Conservation (phyloP, 2,797 vertebrate species). For the Muscicapa comitata region DNA sequence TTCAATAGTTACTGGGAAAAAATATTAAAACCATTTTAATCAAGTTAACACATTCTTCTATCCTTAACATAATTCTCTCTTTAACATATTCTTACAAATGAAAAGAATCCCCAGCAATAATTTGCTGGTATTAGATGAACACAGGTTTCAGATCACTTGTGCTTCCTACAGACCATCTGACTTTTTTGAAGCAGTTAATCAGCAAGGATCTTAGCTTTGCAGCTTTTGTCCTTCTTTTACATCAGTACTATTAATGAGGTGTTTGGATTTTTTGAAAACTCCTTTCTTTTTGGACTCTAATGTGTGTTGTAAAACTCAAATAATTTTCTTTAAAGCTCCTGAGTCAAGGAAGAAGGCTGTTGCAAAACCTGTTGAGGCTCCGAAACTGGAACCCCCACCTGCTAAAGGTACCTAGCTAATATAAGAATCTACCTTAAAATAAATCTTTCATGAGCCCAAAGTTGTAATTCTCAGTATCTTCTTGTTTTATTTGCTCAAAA, state of each 20-base stretch:
- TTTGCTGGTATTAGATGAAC: not conserved
- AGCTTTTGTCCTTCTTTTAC: not conserved
- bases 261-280: not conserved
- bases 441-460: not conserved
- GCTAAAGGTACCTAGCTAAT: slow-evolving; percentile 79
- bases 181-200: not conserved
- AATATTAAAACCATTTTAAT: not conserved
- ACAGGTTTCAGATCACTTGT: not conserved
- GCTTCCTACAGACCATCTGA: not conserved
- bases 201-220: not conserved
- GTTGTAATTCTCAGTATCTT: not conserved
- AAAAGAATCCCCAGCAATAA: not conserved
- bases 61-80: not conserved
- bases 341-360: slow-evolving; percentile 70
- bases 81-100: not conserved
- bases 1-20: not conserved
- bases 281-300: not conserved
- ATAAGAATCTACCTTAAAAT: slow-evolving; percentile 2
- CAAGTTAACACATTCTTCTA: not conserved
- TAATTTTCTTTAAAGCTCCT: slow-evolving; percentile 80
- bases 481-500: not conserved
- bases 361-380: slow-evolving; percentile 72
- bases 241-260: not conserved
- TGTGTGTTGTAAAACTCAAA: slow-evolving; percentile 54
- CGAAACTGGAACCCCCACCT: slow-evolving; percentile 74